These are phyloP conservation scores for Trididemnum miniatum DNA, from an alignment of 23 tunicate genomes.

Conservation along the genomic window DNA sequence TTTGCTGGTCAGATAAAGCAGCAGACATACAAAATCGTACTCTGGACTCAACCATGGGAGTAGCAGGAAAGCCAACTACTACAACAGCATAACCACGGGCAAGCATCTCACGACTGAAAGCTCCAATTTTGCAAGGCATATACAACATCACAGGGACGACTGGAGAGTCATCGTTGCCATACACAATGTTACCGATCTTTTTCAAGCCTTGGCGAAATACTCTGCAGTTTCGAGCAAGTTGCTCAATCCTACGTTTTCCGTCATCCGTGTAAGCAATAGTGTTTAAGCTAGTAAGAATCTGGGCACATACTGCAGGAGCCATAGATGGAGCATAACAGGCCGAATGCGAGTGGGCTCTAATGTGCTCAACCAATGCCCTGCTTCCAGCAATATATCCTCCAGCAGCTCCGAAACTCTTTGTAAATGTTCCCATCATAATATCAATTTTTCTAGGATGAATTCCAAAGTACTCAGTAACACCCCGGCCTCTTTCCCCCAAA, in stretches of 20 bases:
- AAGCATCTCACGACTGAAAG: constrained; percentile 65
- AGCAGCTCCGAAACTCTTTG: constrained; percentile 90
- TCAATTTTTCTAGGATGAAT: constrained; percentile 70
- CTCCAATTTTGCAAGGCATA: constrained; percentile 46
- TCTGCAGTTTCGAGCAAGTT: constrained; percentile 35
- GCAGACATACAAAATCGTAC: constrained; percentile 77
- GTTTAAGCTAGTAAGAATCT: constrained; percentile 26
- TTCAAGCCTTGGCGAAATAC: constrained; percentile 61
- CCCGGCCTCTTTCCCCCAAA: constrained; percentile 67
- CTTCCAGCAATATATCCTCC: constrained; percentile 89
- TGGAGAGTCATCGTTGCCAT: constrained; percentile 72
- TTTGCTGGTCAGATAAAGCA: constrained; percentile 47
- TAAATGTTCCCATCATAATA: constrained; percentile 90
- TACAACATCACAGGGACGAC: constrained; percentile 67
- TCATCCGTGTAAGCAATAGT: constrained; percentile 32
- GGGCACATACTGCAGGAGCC: constrained; percentile 49
- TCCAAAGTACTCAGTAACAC: constrained; percentile 84
- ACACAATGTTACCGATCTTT: constrained; percentile 52
- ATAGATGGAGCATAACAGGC: constrained; percentile 63
- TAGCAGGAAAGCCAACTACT: constrained; percentile 80
- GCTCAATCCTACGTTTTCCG: constrained; percentile 46
- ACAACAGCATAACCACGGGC: constrained; percentile 76
- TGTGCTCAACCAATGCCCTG: constrained; percentile 35
- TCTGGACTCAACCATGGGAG: constrained; percentile 53
- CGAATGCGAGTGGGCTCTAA: constrained; percentile 49